Percentiles rank a stretch among this genome's conserved stretches.
Evolutionary conservation across 2,888 invertebrate species (phyloP).

Genomic region (Ichneumoninae sp.): DNA sequence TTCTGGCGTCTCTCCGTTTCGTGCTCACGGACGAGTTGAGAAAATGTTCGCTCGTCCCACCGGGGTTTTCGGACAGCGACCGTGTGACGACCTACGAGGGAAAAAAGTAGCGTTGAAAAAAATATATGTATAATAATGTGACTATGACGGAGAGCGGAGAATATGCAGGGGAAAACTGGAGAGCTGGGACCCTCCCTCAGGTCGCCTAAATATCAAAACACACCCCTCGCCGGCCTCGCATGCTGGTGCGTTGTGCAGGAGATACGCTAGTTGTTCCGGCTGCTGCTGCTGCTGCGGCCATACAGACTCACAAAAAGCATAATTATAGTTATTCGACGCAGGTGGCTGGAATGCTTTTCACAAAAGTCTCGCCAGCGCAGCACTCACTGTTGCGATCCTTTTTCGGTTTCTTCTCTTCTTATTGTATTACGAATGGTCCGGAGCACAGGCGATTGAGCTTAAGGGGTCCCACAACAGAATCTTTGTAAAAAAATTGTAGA

Average conservation of each 20-base stretch:
- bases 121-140: not conserved
- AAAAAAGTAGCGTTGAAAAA: constrained; percentile 18
- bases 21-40: constrained; percentile 1
- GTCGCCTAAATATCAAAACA: constrained; percentile 66
- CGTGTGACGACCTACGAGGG: constrained; percentile 19
- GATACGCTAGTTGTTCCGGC: constrained; percentile 40
- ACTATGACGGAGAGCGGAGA: not conserved
- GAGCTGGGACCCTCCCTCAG: constrained; percentile 46
- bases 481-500: not conserved
- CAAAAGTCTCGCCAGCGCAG: constrained; percentile 64
- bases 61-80: constrained; percentile 10
- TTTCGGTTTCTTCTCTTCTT: constrained; percentile 20
- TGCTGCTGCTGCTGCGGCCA: constrained; percentile 63
- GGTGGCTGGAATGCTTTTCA: constrained; percentile 78
- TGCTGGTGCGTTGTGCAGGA: constrained; percentile 23
- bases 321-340: constrained; percentile 76
- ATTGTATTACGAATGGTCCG: constrained; percentile 16
- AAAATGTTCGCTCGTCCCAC: not conserved
- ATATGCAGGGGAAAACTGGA: constrained; percentile 13
- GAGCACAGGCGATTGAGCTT: constrained; percentile 3
- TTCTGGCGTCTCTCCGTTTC: not conserved
- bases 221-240: constrained; percentile 4
- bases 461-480: not conserved
- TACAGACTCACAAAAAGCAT: constrained; percentile 73
- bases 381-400: constrained; percentile 45